Evolutionary conservation across 2,888 invertebrate species (phyloP).

Genomic region (Drosophila lacicola): DNA sequence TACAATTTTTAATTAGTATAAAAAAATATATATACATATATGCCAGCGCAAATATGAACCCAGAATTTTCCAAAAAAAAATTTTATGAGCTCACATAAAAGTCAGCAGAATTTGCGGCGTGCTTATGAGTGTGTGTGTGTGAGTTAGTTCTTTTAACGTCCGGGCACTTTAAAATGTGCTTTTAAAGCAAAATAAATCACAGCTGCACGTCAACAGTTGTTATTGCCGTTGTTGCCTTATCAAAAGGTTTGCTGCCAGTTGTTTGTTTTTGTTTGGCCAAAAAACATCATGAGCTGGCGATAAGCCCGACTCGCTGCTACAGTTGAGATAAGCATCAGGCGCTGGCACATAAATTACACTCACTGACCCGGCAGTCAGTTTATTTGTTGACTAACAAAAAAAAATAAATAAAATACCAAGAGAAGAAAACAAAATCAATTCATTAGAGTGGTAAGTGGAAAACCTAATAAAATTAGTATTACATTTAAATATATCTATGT

Average conservation of each 20-base stretch:
- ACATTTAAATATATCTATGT: not conserved
- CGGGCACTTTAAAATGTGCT: slow-evolving; percentile 55
- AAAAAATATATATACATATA: slow-evolving; percentile 5
- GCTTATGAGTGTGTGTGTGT: not conserved
- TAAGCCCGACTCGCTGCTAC: slow-evolving; percentile 51
- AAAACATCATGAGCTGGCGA: slow-evolving; percentile 44
- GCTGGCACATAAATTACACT: slow-evolving; percentile 65
- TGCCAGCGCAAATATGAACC: slow-evolving; percentile 39
- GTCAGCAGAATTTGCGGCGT: slow-evolving; percentile 54
- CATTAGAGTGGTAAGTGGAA: slow-evolving; percentile 66
- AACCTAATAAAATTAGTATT: slow-evolving; percentile 69
- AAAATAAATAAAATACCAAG: not conserved
- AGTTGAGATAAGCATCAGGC: slow-evolving; percentile 59
- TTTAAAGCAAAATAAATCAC: slow-evolving; percentile 70
- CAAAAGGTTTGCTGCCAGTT: slow-evolving; percentile 42
- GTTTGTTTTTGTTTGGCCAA: slow-evolving; percentile 20
- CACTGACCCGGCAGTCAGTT: slow-evolving; percentile 12
- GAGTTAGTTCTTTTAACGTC: slow-evolving; percentile 27
- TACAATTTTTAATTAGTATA: slow-evolving; percentile 76
- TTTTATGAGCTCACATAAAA: slow-evolving; percentile 42
- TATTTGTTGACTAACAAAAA: slow-evolving; percentile 24
- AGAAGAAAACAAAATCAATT: slow-evolving; percentile 58
- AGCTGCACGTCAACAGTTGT: slow-evolving; percentile 43
- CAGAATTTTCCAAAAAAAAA: slow-evolving; percentile 5
- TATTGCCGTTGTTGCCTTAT: slow-evolving; percentile 53